A percentile compares a stretch with the other conserved stretches of the same genome.
phyloP scores from a whole-genome alignment of 2,113 vertebrate species.

The Leptobrachium leishanense region DNA sequence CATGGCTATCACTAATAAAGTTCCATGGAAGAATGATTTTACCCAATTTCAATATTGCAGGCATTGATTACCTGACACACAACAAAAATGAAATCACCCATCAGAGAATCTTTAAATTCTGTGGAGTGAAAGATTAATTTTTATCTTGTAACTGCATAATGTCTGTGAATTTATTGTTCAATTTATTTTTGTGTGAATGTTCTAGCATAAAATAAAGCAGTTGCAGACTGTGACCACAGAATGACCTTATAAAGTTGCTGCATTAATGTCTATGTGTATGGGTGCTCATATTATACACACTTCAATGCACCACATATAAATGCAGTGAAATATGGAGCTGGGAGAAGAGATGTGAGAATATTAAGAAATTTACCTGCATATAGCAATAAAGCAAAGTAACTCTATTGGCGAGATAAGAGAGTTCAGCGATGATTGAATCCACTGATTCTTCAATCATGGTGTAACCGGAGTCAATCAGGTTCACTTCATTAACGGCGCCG shows the following conservation, averaged over 20 bases:
- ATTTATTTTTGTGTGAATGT: constrained; percentile 1
- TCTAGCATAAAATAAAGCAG: neutral
- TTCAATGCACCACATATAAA: neutral
- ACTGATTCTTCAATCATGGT: no score
- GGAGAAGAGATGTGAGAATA: no score
- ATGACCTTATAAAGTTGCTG: neutral
- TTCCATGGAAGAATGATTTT: neutral
- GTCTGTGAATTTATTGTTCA: neutral
- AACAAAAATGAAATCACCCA: neutral
- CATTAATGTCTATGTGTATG: neutral
- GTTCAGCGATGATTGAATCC: no score
- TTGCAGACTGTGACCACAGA: neutral
- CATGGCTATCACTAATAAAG: neutral
- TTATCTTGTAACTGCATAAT: neutral
- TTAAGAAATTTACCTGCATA: no score
- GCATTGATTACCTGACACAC: constrained; percentile 11
- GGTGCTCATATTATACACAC: neutral
- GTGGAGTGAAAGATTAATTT: neutral
- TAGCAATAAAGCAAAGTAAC: no score
- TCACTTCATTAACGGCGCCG: no score
- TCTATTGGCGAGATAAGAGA: no score
- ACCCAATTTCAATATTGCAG: neutral
- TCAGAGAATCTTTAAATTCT: neutral
- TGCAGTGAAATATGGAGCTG: no score
- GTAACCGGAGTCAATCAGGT: no score